phyloP scores from a whole-genome alignment of 2,113 vertebrate genomes.

The Clarias gariepinus region DNA sequence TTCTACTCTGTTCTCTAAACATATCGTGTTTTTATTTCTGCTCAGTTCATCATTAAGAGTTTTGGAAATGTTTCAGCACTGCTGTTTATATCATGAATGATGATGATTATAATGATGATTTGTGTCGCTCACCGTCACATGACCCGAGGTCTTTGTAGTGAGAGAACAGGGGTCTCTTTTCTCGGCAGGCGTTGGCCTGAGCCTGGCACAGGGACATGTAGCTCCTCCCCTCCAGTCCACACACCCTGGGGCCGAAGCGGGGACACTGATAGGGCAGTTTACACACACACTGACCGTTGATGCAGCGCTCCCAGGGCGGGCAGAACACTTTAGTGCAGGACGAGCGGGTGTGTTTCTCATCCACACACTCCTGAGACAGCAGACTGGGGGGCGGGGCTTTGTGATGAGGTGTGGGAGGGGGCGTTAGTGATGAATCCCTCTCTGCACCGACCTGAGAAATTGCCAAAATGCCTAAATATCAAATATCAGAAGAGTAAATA shows the following conservation, averaged over 20 bases:
- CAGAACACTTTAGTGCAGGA: conserved; percentile 83
- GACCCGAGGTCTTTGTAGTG: conserved; percentile 41
- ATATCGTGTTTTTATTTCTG: background rate
- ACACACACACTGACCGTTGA: conserved; percentile 70
- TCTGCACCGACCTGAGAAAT: too few relatives aligned
- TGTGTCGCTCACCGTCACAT: conserved; percentile 54
- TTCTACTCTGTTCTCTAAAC: background rate
- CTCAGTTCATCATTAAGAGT: background rate
- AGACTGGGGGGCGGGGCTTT: background rate
- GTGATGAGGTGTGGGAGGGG: background rate
- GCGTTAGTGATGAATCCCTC: background rate
- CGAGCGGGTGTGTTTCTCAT: conserved; percentile 65
- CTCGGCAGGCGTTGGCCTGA: conserved; percentile 75
- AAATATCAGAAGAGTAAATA: too few relatives aligned
- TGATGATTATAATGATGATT: background rate
- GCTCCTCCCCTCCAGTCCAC: conserved; percentile 47
- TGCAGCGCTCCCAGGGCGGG: conserved; percentile 79
- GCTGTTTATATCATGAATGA: background rate
- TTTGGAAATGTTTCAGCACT: background rate
- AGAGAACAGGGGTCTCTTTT: conserved; percentile 63
- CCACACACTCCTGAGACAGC: conserved; percentile 61
- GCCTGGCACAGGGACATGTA: conserved; percentile 77
- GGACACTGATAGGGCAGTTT: conserved; percentile 84
- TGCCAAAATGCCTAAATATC: too few relatives aligned
- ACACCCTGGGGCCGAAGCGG: conserved; percentile 60